phyloP scores from a whole-genome alignment of 1,140 invertebrate genomes.

The Vanessa atalanta region DNA sequence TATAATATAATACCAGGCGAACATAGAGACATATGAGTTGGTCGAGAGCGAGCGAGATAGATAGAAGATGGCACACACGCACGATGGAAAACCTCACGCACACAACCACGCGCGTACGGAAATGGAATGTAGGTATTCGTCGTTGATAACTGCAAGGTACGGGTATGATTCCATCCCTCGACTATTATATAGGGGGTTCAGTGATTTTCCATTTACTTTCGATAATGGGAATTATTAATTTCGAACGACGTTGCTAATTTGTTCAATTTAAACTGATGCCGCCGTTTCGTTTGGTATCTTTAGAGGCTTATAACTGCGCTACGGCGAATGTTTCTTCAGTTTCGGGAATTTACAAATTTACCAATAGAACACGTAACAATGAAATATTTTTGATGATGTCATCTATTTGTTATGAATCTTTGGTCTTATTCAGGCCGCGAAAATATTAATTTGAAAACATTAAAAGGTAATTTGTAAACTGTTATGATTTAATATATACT shows the following conservation, averaged over 20 bases:
- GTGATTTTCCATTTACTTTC: constrained; percentile 58
- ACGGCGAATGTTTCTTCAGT: neutral
- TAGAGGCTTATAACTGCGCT: neutral
- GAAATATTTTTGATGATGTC: no score
- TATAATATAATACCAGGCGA: constrained; percentile 37
- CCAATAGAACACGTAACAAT: no score
- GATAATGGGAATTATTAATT: constrained; percentile 64
- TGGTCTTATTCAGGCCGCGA: no score
- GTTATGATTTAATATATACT: no score
- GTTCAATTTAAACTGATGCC: neutral
- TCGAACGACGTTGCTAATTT: constrained; percentile 20
- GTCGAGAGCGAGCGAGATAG: constrained; percentile 38
- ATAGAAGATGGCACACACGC: constrained; percentile 43
- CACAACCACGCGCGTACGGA: constrained; percentile 44
- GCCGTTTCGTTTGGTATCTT: neutral
- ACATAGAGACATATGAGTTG: constrained; percentile 33
- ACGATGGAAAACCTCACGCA: constrained; percentile 44
- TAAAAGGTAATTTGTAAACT: no score
- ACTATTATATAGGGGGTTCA: constrained; percentile 49
- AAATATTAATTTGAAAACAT: no score
- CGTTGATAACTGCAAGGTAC: constrained; percentile 61
- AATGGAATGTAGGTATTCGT: constrained; percentile 63
- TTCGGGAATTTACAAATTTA: no score
- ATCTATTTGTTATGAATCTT: no score
- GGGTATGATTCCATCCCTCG: constrained; percentile 52